Percentiles rank a stretch among this genome's conserved stretches.
phyloP scores from a whole-genome alignment of 1,140 invertebrate genomes.

The Cherax quadricarinatus region DNA sequence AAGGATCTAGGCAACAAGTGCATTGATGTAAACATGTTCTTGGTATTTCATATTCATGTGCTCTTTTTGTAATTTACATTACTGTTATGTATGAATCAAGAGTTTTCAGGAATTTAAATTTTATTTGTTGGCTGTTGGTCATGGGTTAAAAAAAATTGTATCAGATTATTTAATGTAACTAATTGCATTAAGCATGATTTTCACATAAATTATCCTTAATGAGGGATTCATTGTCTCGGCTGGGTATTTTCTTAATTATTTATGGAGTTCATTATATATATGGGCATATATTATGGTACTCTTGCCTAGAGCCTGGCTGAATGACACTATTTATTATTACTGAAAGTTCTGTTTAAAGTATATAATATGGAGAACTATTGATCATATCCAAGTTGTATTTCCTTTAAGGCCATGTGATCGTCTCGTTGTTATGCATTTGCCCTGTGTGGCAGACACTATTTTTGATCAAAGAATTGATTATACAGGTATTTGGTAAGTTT shows the following conservation, averaged over 20 bases:
- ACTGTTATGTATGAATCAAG: conserved; percentile 36
- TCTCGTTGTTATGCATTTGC: conserved; percentile 71
- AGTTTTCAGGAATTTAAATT: conserved; percentile 40
- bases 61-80: conserved; percentile 45
- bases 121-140: conserved; percentile 56
- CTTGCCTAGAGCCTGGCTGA: conserved; percentile 67
- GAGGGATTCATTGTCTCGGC: conserved; percentile 19
- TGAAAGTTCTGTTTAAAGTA: conserved; percentile 67
- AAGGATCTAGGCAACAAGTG: conserved; percentile 64
- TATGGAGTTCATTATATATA: conserved; percentile 32
- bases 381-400: conserved; percentile 67
- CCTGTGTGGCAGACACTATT: conserved; percentile 70
- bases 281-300: conserved; percentile 59
- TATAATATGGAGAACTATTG: conserved; percentile 68
- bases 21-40: conserved; percentile 44
- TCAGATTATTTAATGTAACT: conserved; percentile 20
- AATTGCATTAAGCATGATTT: conserved; percentile 14
- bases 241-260: conserved; percentile 36
- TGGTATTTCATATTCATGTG: conserved; percentile 31
- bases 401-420: conserved; percentile 71
- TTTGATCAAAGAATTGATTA: conserved; percentile 71
- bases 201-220: background rate
- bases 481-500: conserved; percentile 68
- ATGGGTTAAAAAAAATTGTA: conserved; percentile 37
- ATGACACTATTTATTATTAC: conserved; percentile 67